Conservation (phyloP, 2,113 vertebrate species). For the Indri indri region DNA sequence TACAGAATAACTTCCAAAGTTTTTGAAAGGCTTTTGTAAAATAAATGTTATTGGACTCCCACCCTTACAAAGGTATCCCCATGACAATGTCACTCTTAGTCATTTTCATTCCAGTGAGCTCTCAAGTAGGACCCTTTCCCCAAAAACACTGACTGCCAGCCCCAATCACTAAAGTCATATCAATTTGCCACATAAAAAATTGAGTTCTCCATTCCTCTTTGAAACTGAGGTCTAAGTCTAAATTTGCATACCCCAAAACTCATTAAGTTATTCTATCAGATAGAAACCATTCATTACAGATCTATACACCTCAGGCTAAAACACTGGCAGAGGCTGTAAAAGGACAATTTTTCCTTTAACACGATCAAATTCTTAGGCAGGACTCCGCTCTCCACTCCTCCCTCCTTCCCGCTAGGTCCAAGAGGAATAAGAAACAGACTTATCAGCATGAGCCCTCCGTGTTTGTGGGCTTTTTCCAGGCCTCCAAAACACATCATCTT, state of each 20-base stretch:
- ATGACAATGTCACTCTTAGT: neutral
- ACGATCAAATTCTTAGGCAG: neutral
- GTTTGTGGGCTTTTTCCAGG: neutral
- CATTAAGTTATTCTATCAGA: neutral
- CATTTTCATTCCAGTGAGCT: neutral
- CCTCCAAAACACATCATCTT: constrained; percentile 26
- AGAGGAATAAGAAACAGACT: constrained; percentile 48
- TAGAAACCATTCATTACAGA: neutral
- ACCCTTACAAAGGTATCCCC: neutral
- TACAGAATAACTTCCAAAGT: neutral
- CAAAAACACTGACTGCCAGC: neutral
- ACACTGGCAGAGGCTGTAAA: neutral
- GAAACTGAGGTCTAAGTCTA: neutral
- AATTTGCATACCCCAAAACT: neutral
- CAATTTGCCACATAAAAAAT: neutral
- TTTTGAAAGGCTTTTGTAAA: neutral
- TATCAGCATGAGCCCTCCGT: neutral
- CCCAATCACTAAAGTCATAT: neutral
- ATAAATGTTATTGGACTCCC: neutral
- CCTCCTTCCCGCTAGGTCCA: neutral
- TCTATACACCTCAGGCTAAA: neutral
- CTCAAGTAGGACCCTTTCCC: neutral
- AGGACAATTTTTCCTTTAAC: neutral
- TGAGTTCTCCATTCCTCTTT: neutral
- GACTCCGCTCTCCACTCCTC: neutral